phyloP scores from a whole-genome alignment of 2,113 vertebrate genomes.

The Stomatorhinus ivindoensis region DNA sequence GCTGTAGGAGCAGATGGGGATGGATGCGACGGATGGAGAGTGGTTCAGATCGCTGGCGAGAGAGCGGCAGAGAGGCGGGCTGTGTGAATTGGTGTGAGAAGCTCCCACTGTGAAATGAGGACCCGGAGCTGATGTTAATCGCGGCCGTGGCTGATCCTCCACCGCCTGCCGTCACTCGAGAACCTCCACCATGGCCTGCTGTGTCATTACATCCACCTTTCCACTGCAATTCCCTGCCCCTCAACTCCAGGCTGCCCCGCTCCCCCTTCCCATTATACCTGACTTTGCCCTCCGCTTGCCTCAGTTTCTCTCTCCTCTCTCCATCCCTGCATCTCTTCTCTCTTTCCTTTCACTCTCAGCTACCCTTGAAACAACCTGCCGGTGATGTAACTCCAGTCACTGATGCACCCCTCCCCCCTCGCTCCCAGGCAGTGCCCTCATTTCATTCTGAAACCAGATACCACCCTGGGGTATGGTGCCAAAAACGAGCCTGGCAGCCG shows the following conservation, averaged over 20 bases:
- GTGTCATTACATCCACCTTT: not conserved
- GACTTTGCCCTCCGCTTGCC: not conserved
- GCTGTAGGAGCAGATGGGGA: not conserved
- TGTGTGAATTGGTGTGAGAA: not conserved
- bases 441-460: constrained; percentile 7
- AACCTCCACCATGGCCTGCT: not conserved
- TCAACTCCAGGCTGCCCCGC: not conserved
- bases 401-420: not conserved
- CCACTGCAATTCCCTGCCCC: not conserved
- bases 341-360: constrained; percentile 14
- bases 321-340: not conserved
- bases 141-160: not conserved
- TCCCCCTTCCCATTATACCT: not conserved
- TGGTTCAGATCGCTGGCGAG: not conserved
- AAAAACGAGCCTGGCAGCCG: not conserved
- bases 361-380: constrained; percentile 52
- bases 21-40: not conserved
- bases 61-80: not conserved
- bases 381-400: constrained; percentile 55
- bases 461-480: not conserved
- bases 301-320: not conserved
- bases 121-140: constrained; percentile 9
- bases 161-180: not conserved
- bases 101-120: not conserved
- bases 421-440: not conserved